phyloP scores from a whole-genome alignment of 1,140 invertebrate genomes.

The Drosophila rhopaloa region DNA sequence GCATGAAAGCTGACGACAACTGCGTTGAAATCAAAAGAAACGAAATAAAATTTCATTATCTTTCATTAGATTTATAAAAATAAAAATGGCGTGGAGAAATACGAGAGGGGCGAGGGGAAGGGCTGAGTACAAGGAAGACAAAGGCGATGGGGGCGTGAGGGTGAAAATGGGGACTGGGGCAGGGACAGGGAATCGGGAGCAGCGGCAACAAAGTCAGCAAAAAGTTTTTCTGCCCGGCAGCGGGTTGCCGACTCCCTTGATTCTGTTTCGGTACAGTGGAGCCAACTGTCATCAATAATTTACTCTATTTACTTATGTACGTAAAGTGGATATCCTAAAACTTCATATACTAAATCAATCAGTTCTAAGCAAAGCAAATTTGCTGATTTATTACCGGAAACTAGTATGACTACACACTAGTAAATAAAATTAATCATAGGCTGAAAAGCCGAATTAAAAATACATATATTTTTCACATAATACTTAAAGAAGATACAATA shows the following conservation, averaged over 20 bases:
- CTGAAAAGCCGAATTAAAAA: too few species aligned
- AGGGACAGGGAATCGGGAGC: conserved; percentile 15
- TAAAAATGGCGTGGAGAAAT: conserved; percentile 53
- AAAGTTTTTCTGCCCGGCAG: conserved; percentile 59
- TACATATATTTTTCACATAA: too few species aligned
- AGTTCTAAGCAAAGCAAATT: neutral
- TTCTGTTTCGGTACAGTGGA: conserved; percentile 45
- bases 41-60: conserved; percentile 82
- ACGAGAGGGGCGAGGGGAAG: conserved; percentile 9
- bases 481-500: too few species aligned
- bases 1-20: conserved; percentile 70
- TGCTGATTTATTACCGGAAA: neutral
- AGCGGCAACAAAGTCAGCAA: conserved; percentile 59
- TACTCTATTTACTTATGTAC: neutral
- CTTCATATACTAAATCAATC: neutral
- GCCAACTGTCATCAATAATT: neutral
- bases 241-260: conserved; percentile 35
- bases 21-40: conserved; percentile 79
- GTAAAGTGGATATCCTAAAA: neutral
- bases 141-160: neutral
- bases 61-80: conserved; percentile 83
- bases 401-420: too few species aligned
- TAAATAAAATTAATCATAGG: too few species aligned
- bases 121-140: conserved; percentile 12
- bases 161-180: too few species aligned